Percentiles rank a stretch among this genome's conserved stretches.
These are phyloP conservation scores for Ephestia elutella DNA, from an alignment of 1,140 invertebrate species.

Conservation along the genomic window DNA sequence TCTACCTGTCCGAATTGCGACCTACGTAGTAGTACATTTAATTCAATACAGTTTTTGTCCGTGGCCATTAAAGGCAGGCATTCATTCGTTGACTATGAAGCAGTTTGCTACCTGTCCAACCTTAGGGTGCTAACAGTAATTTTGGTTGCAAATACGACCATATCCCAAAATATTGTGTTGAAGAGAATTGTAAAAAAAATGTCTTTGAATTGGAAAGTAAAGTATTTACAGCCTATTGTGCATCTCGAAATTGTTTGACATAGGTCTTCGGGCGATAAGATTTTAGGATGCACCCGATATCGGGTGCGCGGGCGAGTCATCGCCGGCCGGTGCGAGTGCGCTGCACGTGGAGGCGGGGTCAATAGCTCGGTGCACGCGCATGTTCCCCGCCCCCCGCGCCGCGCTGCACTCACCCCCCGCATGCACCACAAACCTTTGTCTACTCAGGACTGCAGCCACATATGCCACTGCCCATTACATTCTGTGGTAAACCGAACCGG, in stretches of 20 bases:
- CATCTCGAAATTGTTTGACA: neutral
- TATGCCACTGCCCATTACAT: constrained; percentile 25
- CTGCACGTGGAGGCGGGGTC: constrained; percentile 51
- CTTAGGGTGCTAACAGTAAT: too few relatives aligned
- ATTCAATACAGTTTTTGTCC: too few relatives aligned
- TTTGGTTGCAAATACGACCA: too few relatives aligned
- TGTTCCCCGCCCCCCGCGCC: constrained; percentile 16
- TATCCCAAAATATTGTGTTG: too few relatives aligned
- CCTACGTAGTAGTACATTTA: too few relatives aligned
- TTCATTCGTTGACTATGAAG: too few relatives aligned
- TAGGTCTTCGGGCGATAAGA: neutral
- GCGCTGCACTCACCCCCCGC: constrained; percentile 15
- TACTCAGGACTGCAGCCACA: constrained; percentile 28
- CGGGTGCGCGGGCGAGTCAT: too few relatives aligned
- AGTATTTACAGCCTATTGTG: neutral
- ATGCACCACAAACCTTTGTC: constrained; percentile 32
- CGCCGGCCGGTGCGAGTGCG: constrained; percentile 9
- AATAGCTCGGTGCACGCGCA: constrained; percentile 46
- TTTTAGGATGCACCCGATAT: constrained; percentile 3
- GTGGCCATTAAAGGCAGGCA: too few relatives aligned
- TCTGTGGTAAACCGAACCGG: constrained; percentile 7
- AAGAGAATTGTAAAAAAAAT: too few relatives aligned
- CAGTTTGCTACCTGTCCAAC: too few relatives aligned
- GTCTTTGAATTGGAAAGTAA: too few relatives aligned
- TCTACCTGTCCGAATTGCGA: neutral